Evolutionary conservation across 2,888 invertebrate genomes (phyloP).

Genomic region (Aplocera efformata): DNA sequence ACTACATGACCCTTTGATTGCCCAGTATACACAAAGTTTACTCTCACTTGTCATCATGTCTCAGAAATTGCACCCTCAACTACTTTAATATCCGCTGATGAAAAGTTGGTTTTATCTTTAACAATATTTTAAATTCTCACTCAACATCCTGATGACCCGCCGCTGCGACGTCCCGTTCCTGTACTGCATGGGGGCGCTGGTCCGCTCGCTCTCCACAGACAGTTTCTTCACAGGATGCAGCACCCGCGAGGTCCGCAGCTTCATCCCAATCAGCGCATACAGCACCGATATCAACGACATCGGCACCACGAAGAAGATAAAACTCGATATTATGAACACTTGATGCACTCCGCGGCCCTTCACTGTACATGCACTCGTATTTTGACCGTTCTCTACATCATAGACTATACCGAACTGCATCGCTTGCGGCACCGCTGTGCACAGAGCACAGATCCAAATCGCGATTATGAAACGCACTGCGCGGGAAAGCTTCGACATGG

Average conservation of each 20-base stretch:
- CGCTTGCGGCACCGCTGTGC: constrained; percentile 88
- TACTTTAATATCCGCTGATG: too few species aligned
- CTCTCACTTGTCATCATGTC: too few species aligned
- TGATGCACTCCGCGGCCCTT: constrained; percentile 82
- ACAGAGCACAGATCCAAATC: constrained; percentile 89
- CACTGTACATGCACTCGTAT: constrained; percentile 79
- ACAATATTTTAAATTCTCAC: constrained; percentile 74
- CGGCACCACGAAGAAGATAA: constrained; percentile 91
- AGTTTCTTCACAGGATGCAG: constrained; percentile 80
- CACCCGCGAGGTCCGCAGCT: constrained; percentile 83
- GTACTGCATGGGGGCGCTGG: constrained; percentile 62
- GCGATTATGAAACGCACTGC: constrained; percentile 87
- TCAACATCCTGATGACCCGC: constrained; percentile 89
- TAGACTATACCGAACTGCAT: constrained; percentile 88
- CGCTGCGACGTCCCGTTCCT: constrained; percentile 80
- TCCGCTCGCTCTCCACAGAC: constrained; percentile 67
- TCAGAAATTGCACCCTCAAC: too few species aligned
- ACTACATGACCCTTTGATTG: too few species aligned
- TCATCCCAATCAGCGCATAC: constrained; percentile 88
- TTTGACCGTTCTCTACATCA: constrained; percentile 64
- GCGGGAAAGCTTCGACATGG: constrained; percentile 90
- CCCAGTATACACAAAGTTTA: too few species aligned
- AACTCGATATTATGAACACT: constrained; percentile 89
- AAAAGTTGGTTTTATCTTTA: too few species aligned
- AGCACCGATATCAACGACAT: constrained; percentile 92